Percentiles rank a stretch among this genome's conserved stretches.
Evolutionary conservation across 2,888 invertebrate genomes (phyloP).

Genomic region (Platycheirus rosarum): DNA sequence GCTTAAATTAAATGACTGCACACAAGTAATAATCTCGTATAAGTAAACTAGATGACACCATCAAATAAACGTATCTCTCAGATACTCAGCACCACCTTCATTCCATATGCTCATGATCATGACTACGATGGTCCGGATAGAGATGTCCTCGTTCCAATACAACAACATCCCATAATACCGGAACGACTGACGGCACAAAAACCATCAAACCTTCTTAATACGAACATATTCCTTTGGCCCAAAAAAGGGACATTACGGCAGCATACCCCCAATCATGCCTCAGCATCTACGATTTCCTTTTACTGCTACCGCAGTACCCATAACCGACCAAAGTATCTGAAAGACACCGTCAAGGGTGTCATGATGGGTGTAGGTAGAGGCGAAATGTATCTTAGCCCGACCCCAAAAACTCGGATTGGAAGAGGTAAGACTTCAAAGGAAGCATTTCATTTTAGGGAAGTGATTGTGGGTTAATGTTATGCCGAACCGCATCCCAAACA

Average conservation of each 20-base stretch:
- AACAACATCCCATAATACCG: background rate
- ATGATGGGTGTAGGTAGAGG: constrained; percentile 12
- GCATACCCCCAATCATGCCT: constrained; percentile 27
- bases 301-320: constrained; percentile 1
- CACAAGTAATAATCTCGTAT: constrained; percentile 45
- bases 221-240: background rate
- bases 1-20: constrained; percentile 67
- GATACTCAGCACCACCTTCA: constrained; percentile 40
- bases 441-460: constrained; percentile 10
- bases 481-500: constrained; percentile 60
- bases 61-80: constrained; percentile 56
- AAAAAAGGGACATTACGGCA: constrained; percentile 7
- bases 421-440: constrained; percentile 9
- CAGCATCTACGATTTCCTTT: constrained; percentile 10
- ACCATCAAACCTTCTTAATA: constrained; percentile 47
- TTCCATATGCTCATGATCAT: constrained; percentile 52
- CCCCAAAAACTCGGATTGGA: too few species aligned
- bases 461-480: constrained; percentile 28
- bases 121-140: constrained; percentile 15
- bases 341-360: constrained; percentile 47
- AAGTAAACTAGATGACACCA: constrained; percentile 63
- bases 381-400: constrained; percentile 32
- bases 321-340: constrained; percentile 42
- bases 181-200: constrained; percentile 1
- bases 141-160: constrained; percentile 14